Conservation (phyloP, 2,888 invertebrate species). For the Pristionchus arcanus region DNA sequence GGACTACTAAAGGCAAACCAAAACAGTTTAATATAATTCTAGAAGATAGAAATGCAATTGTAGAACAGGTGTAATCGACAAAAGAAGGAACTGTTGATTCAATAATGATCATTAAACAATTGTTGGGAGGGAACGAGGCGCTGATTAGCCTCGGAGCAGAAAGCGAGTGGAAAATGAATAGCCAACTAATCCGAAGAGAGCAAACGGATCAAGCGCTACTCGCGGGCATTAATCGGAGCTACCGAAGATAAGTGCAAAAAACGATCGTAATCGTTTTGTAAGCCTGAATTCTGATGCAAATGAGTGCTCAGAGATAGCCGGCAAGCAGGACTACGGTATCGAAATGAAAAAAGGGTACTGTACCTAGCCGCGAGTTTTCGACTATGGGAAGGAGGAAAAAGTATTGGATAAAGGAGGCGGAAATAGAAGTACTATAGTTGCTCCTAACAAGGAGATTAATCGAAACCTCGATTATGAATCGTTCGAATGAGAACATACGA, state of each 20-base stretch:
- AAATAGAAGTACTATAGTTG: not conserved
- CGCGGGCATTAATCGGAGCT: not conserved
- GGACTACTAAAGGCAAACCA: slow-evolving; percentile 20
- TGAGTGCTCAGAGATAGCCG: not conserved
- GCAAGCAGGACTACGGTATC: slow-evolving; percentile 44
- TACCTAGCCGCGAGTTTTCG: slow-evolving; percentile 29
- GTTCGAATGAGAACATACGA: not conserved
- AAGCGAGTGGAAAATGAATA: not conserved
- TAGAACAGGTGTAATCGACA: not conserved
- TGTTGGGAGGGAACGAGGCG: not conserved
- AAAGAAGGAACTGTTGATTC: not conserved
- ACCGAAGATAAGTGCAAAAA: not conserved
- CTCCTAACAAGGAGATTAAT: slow-evolving; percentile 52
- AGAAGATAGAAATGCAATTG: slow-evolving; percentile 31
- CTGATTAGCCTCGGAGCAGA: not conserved
- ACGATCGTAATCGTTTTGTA: not conserved
- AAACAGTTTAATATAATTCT: slow-evolving; percentile 33
- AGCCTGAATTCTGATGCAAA: not conserved
- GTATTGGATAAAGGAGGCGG: not conserved
- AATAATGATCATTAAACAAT: not conserved
- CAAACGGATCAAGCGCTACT: not conserved
- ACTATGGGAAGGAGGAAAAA: not conserved
- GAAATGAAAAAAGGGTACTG: not conserved
- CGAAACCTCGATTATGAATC: not conserved
- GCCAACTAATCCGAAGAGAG: not conserved